Conservation (phyloP, 1,140 invertebrate genomes). For the Leptopilina clavipes region DNA sequence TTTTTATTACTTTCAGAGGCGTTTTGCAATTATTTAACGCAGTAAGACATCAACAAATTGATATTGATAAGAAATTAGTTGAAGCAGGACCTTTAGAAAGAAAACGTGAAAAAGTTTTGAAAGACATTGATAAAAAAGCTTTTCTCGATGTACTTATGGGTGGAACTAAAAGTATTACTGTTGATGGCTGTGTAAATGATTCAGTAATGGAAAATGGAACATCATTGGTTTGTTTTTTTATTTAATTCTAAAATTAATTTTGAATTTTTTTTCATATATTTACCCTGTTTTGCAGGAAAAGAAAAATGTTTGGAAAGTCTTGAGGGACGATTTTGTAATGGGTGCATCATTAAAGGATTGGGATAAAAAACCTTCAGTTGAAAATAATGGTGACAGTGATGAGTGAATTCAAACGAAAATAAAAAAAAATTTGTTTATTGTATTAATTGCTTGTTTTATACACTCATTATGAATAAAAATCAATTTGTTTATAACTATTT, state of each 20-base stretch:
- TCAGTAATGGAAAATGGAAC: slow-evolving; percentile 45
- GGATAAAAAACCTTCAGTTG: slow-evolving; percentile 82
- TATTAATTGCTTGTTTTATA: slow-evolving; percentile 44
- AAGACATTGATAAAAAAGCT: slow-evolving; percentile 85
- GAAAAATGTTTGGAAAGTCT: slow-evolving; percentile 76
- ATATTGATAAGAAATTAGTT: slow-evolving; percentile 82
- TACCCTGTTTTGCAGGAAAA: slow-evolving; percentile 49
- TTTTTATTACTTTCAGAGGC: slow-evolving; percentile 78
- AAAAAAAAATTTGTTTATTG: slow-evolving; percentile 20
- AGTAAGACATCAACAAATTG: slow-evolving; percentile 88
- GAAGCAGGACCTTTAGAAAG: slow-evolving; percentile 85
- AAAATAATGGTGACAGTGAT: slow-evolving; percentile 63
- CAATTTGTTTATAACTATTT: background rate
- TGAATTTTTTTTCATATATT: background rate
- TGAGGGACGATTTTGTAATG: slow-evolving; percentile 90
- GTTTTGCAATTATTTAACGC: slow-evolving; percentile 95
- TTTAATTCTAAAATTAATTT: slow-evolving; percentile 9
- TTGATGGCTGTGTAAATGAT: slow-evolving; percentile 52
- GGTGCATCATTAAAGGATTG: slow-evolving; percentile 92
- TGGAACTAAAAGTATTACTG: slow-evolving; percentile 74
- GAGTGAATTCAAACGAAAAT: slow-evolving; percentile 46
- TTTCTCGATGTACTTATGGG: slow-evolving; percentile 91
- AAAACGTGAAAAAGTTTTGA: slow-evolving; percentile 88
- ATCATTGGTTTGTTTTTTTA: slow-evolving; percentile 13
- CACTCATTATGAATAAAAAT: slow-evolving; percentile 44